phyloP scores from a whole-genome alignment of 2,888 invertebrate species.

The Coenonympha arcania region DNA sequence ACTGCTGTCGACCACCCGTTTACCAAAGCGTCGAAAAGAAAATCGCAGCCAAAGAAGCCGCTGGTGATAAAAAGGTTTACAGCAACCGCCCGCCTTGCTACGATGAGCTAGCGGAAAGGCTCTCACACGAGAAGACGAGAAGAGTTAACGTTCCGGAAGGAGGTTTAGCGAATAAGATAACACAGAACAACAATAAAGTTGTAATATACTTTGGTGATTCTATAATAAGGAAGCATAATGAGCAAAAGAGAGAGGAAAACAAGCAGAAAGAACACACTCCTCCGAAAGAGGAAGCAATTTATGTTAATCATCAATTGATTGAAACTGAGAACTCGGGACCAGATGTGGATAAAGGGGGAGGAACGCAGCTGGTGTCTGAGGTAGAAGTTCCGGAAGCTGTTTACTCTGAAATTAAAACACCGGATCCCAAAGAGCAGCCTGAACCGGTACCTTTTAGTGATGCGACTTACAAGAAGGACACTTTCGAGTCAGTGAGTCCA shows the following conservation, averaged over 20 bases:
- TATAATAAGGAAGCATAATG: constrained; percentile 68
- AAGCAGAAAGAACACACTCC: constrained; percentile 39
- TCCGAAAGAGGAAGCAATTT: constrained; percentile 60
- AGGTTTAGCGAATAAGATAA: constrained; percentile 62
- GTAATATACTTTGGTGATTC: constrained; percentile 83
- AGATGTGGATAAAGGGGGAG: constrained; percentile 55
- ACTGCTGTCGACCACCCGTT: constrained; percentile 62
- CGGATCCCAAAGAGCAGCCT: constrained; percentile 36
- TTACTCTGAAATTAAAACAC: constrained; percentile 59
- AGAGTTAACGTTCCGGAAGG: constrained; percentile 53
- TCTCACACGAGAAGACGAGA: constrained; percentile 67
- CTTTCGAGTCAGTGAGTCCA: constrained; percentile 55
- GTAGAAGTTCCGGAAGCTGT: constrained; percentile 61
- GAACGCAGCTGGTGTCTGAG: constrained; percentile 54
- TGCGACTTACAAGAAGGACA: constrained; percentile 61
- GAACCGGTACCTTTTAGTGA: constrained; percentile 55
- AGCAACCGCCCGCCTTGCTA: constrained; percentile 66
- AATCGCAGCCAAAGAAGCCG: constrained; percentile 48
- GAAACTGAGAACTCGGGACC: constrained; percentile 53
- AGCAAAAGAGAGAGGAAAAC: constrained; percentile 58
- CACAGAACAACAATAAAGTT: constrained; percentile 77
- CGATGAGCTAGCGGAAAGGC: constrained; percentile 60
- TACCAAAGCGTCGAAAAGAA: constrained; percentile 67
- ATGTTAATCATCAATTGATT: constrained; percentile 57
- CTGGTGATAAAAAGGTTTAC: constrained; percentile 55